Conservation (phyloP, 2,888 invertebrate genomes). For the Dryobotodes eremita region DNA sequence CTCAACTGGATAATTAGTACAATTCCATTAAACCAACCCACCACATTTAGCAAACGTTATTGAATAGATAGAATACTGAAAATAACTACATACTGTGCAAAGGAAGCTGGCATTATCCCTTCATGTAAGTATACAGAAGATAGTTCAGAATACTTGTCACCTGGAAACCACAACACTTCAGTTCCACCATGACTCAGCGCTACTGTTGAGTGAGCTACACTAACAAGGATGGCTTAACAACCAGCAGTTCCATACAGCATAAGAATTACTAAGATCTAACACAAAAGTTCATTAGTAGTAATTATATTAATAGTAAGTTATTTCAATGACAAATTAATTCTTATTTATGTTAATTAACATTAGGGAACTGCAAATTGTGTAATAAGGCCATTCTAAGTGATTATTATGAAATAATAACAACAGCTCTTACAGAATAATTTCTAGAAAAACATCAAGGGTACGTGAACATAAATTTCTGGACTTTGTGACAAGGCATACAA, state of each 20-base stretch:
- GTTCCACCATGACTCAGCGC: slow-evolving; percentile 9
- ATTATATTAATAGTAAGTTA: neutral
- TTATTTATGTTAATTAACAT: neutral
- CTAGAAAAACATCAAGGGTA: slow-evolving; percentile 3
- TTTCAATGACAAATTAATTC: neutral
- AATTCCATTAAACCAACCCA: slow-evolving; percentile 40
- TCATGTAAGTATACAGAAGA: slow-evolving; percentile 47
- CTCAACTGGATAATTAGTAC: slow-evolving; percentile 20
- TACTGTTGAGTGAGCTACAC: neutral
- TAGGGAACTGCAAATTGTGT: slow-evolving; percentile 17
- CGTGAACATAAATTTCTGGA: slow-evolving; percentile 1
- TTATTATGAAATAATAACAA: slow-evolving; percentile 6
- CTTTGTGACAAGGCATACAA: slow-evolving; percentile 6
- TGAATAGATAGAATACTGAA: slow-evolving; percentile 21
- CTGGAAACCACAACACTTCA: slow-evolving; percentile 66
- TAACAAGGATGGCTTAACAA: neutral
- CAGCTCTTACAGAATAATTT: neutral
- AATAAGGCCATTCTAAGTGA: neutral
- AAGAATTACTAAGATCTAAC: neutral
- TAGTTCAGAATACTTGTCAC: slow-evolving; percentile 56
- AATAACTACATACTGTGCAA: slow-evolving; percentile 67
- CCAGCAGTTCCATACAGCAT: neutral
- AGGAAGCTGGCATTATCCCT: slow-evolving; percentile 57
- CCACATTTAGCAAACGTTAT: slow-evolving; percentile 28
- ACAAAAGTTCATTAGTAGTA: neutral